Evolutionary conservation across 2,888 invertebrate species (phyloP).

Genomic region (Ormyrus pomaceus): DNA sequence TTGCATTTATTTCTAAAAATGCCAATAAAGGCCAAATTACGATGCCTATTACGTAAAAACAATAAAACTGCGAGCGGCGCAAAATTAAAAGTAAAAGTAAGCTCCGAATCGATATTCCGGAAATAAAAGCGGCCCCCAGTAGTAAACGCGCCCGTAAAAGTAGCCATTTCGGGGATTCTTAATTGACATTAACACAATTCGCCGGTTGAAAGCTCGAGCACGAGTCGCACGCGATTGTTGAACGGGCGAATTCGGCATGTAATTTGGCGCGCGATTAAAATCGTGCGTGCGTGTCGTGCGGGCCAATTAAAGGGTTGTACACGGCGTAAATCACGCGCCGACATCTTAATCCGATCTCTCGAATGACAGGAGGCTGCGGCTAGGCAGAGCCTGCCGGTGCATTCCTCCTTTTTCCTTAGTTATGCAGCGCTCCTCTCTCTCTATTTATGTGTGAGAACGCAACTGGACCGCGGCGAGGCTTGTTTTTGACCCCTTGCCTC

Average conservation of each 20-base stretch:
- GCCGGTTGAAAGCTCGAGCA: conserved; percentile 10
- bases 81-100: too few species aligned
- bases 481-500: not conserved
- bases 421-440: conserved; percentile 19
- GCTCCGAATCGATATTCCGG: too few species aligned
- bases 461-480: not conserved
- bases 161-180: conserved; percentile 4
- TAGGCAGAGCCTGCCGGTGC: not conserved
- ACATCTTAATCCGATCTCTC: conserved; percentile 56
- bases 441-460: not conserved
- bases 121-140: too few species aligned
- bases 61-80: too few species aligned
- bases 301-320: conserved; percentile 53
- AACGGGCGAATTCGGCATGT: conserved; percentile 12
- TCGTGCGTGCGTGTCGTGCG: conserved; percentile 19
- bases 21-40: too few species aligned
- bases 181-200: conserved; percentile 37
- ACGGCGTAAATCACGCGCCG: conserved; percentile 46
- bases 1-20: too few species aligned
- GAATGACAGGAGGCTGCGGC: conserved; percentile 30
- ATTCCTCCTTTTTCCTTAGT: not conserved
- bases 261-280: conserved; percentile 37
- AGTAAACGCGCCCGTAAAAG: not conserved
- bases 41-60: too few species aligned
- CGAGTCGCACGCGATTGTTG: conserved; percentile 2